Base-by-base conservation (phyloP, 2,888 invertebrate genomes). In the Nysson spinosus region DNA sequence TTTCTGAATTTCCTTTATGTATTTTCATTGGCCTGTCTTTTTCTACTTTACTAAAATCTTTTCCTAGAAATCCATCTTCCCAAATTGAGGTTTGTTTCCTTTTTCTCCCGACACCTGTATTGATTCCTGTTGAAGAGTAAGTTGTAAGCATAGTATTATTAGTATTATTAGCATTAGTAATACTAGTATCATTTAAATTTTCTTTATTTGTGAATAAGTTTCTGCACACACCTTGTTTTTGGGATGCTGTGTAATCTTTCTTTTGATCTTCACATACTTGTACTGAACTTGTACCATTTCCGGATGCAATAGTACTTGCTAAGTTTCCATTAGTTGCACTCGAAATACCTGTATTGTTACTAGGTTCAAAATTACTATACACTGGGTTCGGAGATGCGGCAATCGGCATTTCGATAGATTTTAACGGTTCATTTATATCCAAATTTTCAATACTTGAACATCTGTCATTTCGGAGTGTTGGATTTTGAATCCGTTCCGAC, bases 1-100 rank as follows among this genome's bases (percentile, higher is more conserved):
- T n/a, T n/a, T 55, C 49, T 2, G 11, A 11, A 16, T 49, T 28
- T 5, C 7, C 49, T 24, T 47, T 64, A 7, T 40, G 34, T 3
- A 2, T 3, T 46, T 44, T 28, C 1, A 28, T 24, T 16, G 12
- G 7, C 3, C 17, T 61, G 9, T 61, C 51, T 1, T 16, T 19
- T 2, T 19, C 19, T 2, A 19, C 9, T 14, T 43, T 26, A 32
- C 30, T 54, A n/a, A 34, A 9, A 12, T 14, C 14, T 1, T 34
- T 16, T 34, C 16, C 34, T 43, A 12, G 5, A 4, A 19, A 46
- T 9, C 37, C 46, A 0, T 46, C 28, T 11, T 42, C 46, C 34
- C 34, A 61, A 4, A 2, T 14, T 24, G 7, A 9, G 1, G 3
- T 7, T 9, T 47, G 54, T 16, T 49, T 64, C 4, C 11, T 2